phyloP scores from a whole-genome alignment of 2,113 vertebrate species.

The Oreochromis aureus region DNA sequence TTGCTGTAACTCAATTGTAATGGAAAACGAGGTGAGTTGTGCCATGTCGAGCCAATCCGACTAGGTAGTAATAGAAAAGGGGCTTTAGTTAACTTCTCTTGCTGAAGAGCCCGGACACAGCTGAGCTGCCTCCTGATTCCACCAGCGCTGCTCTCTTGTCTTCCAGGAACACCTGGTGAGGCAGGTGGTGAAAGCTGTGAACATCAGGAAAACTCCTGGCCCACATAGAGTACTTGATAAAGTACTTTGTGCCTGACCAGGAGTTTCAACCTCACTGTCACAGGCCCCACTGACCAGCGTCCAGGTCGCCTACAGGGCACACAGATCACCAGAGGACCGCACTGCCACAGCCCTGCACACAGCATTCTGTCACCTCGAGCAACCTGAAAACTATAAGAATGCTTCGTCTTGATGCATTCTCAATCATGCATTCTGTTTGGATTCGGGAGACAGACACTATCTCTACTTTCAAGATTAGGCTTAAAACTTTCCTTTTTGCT shows the following conservation, averaged over 20 bases:
- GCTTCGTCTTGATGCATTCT: background rate
- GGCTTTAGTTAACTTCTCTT: background rate
- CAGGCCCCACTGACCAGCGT: fast-evolving
- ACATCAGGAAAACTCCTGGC: background rate
- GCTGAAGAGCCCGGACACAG: background rate
- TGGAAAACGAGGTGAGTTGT: background rate
- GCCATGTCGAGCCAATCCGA: background rate
- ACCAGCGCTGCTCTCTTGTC: background rate
- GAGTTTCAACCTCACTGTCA: background rate
- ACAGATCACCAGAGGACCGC: background rate
- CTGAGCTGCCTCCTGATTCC: background rate
- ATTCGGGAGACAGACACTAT: too few relatives aligned
- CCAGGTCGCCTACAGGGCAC: background rate
- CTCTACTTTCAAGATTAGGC: too few relatives aligned
- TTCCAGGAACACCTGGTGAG: background rate
- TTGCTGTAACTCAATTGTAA: background rate
- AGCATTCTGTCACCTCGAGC: background rate
- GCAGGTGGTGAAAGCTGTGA: background rate
- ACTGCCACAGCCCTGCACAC: background rate
- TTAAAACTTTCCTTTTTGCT: too few relatives aligned
- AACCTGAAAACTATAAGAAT: background rate
- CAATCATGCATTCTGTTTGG: too few relatives aligned
- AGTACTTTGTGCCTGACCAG: background rate
- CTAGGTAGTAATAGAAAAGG: background rate
- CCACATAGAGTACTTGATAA: background rate